A percentile compares a stretch with the other conserved stretches of the same genome.
phyloP scores from a whole-genome alignment of 2,113 vertebrate species.

The Sigmodon hispidus region DNA sequence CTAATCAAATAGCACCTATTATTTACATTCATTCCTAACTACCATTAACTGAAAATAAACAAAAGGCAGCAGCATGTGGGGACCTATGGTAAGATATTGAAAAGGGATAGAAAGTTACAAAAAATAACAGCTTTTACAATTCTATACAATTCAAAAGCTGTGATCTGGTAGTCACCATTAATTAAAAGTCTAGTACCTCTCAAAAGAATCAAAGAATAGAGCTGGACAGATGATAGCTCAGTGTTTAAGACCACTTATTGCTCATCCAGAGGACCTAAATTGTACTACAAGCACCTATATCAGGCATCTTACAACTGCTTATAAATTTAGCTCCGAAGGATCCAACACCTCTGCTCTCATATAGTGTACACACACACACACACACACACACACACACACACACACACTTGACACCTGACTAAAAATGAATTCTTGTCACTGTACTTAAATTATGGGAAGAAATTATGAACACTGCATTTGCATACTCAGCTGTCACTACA shows the following conservation, averaged over 20 bases:
- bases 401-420: background rate
- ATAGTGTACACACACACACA: background rate
- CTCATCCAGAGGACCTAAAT: background rate
- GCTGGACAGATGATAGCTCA: background rate
- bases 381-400: background rate
- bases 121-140: background rate
- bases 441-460: background rate
- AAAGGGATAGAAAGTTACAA: background rate
- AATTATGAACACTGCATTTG: background rate
- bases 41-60: background rate
- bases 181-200: background rate
- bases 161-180: background rate
- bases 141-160: background rate
- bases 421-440: background rate
- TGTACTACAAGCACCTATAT: background rate
- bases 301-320: background rate
- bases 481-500: background rate
- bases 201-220: background rate
- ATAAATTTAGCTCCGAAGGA: too few species aligned
- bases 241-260: background rate
- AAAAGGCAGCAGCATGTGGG: background rate
- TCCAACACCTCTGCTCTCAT: background rate
- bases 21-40: background rate
- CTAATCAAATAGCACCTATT: background rate
- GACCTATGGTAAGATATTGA: background rate